Evolutionary conservation across 2,888 invertebrate species (phyloP).

Genomic region (Abscondita cerata): DNA sequence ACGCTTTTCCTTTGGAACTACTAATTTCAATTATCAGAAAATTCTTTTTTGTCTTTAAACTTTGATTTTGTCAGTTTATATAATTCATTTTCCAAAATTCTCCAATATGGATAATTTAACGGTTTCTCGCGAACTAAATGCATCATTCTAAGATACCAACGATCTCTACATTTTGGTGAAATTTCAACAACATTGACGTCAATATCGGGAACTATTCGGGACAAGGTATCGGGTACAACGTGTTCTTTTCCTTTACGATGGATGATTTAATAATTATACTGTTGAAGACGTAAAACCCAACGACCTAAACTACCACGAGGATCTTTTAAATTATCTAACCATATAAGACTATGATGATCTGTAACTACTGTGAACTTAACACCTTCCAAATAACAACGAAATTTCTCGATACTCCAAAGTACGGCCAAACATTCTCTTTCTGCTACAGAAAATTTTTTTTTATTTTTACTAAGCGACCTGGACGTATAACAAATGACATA

Average conservation of each 20-base stretch:
- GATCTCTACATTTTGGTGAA: neutral
- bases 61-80: slow-evolving; percentile 27
- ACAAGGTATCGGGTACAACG: no score
- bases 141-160: slow-evolving; percentile 7
- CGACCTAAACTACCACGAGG: no score
- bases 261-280: neutral
- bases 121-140: slow-evolving; percentile 12
- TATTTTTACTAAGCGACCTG: slow-evolving; percentile 18
- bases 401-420: slow-evolving; percentile 1
- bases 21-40: slow-evolving; percentile 14
- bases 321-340: no score
- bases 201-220: no score
- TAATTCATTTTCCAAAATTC: slow-evolving; percentile 26
- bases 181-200: neutral
- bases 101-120: slow-evolving; percentile 18
- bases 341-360: neutral
- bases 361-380: slow-evolving; percentile 1
- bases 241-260: neutral
- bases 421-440: neutral
- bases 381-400: neutral
- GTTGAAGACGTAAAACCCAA: slow-evolving; percentile 3
- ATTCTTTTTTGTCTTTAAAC: slow-evolving; percentile 12
- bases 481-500: slow-evolving; percentile 18
- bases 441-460: no score
- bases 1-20: slow-evolving; percentile 29